Evolutionary conservation across 2,113 vertebrate genomes (phyloP).

Genomic region (Origma solitaria): DNA sequence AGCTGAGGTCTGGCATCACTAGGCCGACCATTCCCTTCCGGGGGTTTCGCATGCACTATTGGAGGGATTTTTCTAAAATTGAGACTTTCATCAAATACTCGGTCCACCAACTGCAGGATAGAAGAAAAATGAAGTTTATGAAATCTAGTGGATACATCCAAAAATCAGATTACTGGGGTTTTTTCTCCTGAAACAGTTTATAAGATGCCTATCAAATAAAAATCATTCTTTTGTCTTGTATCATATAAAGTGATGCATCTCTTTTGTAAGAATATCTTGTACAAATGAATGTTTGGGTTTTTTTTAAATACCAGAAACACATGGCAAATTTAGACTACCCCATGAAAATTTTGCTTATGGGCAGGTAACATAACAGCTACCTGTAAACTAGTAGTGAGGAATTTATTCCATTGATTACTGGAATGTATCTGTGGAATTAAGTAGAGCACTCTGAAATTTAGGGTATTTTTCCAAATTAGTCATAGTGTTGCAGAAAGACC

Average conservation of each 20-base stretch:
- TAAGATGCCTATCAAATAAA: constrained; percentile 2
- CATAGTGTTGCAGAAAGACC: neutral
- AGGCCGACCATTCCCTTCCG: constrained; percentile 85
- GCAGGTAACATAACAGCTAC: neutral
- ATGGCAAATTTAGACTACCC: neutral
- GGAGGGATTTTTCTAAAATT: constrained; percentile 98
- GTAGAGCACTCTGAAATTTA: neutral
- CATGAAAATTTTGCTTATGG: neutral
- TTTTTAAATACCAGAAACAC: neutral
- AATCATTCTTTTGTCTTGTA: neutral
- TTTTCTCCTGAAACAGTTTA: constrained; percentile 26
- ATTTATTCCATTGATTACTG: constrained; percentile 13
- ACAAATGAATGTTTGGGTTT: neutral
- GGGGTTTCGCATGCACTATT: constrained; percentile 82
- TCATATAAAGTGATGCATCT: neutral
- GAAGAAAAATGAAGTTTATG: constrained; percentile 46
- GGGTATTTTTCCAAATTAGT: neutral
- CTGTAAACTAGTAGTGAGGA: neutral
- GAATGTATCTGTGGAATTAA: constrained; percentile 36
- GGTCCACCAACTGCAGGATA: constrained; percentile 86
- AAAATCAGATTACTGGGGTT: neutral
- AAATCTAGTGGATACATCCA: neutral
- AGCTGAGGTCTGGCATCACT: constrained; percentile 81
- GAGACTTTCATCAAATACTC: constrained; percentile 98
- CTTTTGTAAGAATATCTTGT: neutral